phyloP scores from a whole-genome alignment of 2,888 invertebrate species.

The Rhaphigaster nebulosa region DNA sequence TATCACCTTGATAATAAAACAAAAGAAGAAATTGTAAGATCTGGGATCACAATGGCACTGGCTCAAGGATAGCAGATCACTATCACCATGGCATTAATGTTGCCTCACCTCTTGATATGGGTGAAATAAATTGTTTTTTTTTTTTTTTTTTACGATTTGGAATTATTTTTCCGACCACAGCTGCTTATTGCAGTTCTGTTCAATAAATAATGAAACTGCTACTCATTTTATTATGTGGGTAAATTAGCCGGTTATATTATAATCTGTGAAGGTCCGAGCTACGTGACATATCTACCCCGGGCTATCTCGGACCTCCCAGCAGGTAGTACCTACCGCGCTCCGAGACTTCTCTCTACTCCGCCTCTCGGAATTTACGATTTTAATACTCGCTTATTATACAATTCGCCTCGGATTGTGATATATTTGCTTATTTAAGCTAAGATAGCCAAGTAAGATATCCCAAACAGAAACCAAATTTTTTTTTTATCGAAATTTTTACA shows the following conservation, averaged over 20 bases:
- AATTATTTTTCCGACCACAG: not conserved
- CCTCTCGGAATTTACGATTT: not conserved
- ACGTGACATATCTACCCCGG: constrained; percentile 11
- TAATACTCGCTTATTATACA: constrained; percentile 28
- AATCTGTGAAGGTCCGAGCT: not conserved
- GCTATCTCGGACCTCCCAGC: constrained; percentile 41
- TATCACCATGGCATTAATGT: not conserved
- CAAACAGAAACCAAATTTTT: not conserved
- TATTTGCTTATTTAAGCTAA: constrained; percentile 2
- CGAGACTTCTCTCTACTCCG: not conserved
- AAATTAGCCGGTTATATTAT: constrained; percentile 25
- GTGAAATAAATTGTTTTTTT: too few relatives aligned
- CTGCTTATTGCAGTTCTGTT: not conserved
- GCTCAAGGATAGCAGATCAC: constrained; percentile 3
- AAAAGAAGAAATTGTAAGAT: not conserved
- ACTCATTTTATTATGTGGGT: not conserved
- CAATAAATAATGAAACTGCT: not conserved
- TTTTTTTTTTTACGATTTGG: not conserved
- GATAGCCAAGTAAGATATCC: not conserved
- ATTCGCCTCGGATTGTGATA: not conserved
- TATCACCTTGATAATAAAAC: not conserved
- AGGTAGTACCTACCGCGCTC: not conserved
- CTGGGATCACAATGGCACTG: constrained; percentile 9
- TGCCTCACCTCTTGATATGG: not conserved
- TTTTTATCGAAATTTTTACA: too few relatives aligned